These are phyloP conservation scores for Platanista minor DNA, from an alignment of 2,113 vertebrate genomes.

Conservation along the genomic window DNA sequence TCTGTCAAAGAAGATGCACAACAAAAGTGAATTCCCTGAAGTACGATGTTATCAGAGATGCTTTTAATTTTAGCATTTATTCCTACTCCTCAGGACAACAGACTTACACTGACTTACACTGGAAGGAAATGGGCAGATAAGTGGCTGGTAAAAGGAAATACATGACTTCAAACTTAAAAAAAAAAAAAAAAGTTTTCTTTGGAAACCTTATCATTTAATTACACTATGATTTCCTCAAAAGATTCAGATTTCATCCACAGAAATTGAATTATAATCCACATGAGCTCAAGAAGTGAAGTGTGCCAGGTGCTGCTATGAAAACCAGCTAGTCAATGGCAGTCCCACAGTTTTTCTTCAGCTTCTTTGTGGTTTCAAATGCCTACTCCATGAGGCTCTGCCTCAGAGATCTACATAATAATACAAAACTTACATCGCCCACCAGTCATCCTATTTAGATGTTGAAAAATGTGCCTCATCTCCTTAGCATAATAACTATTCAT, in stretches of 20 bases:
- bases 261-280: constrained; percentile 42
- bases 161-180: background rate
- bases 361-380: constrained; percentile 14
- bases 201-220: constrained; percentile 47
- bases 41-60: constrained; percentile 28
- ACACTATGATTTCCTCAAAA: constrained; percentile 18
- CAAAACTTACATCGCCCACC: background rate
- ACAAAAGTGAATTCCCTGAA: constrained; percentile 45
- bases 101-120: background rate
- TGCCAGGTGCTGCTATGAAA: constrained; percentile 29
- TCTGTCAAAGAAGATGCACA: background rate
- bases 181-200: background rate
- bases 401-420: constrained; percentile 16
- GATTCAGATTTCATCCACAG: constrained; percentile 1
- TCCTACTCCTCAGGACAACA: background rate
- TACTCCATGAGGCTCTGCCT: background rate
- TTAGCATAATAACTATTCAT: background rate
- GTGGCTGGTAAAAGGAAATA: background rate
- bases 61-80: constrained; percentile 45
- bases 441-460: constrained; percentile 15
- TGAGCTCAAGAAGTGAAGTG: constrained; percentile 3
- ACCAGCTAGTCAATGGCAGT: background rate
- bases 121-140: background rate
- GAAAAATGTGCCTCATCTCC: constrained; percentile 34
- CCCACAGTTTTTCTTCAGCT: background rate